Percentiles rank a stretch among this genome's conserved stretches.
Evolutionary conservation across 2,888 invertebrate genomes (phyloP).

Genomic region (Tenthredo distinguenda): DNA sequence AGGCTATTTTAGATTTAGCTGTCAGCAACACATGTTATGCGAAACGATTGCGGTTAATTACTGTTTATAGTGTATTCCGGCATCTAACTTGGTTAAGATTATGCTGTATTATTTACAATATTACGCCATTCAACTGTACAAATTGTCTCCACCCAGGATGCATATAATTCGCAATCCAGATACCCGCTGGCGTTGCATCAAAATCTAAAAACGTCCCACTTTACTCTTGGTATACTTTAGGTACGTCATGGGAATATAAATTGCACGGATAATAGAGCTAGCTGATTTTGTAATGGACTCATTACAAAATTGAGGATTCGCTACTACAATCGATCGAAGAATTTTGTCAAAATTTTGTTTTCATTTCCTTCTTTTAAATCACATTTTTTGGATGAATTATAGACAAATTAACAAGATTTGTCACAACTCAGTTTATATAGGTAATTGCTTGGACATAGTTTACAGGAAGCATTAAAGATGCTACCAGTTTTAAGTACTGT

Average conservation of each 20-base stretch:
- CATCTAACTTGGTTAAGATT: neutral
- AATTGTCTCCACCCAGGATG: neutral
- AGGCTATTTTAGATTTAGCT: neutral
- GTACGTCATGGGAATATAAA: neutral
- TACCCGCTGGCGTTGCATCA: neutral
- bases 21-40: neutral
- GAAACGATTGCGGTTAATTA: neutral
- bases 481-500: constrained; percentile 8
- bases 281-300: neutral
- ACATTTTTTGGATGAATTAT: neutral
- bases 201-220: neutral
- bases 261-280: too few relatives aligned
- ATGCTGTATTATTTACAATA: neutral
- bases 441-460: neutral
- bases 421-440: neutral
- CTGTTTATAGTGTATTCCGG: neutral
- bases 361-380: neutral
- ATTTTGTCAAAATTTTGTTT: neutral
- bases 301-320: neutral
- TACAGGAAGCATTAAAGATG: neutral
- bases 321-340: neutral
- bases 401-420: neutral
- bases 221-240: neutral
- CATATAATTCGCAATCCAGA: neutral
- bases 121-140: neutral